Percentiles rank a stretch among this genome's conserved stretches.
Evolutionary conservation across 2,113 vertebrate genomes (phyloP).

Genomic region (Hemibagrus wyckioides): DNA sequence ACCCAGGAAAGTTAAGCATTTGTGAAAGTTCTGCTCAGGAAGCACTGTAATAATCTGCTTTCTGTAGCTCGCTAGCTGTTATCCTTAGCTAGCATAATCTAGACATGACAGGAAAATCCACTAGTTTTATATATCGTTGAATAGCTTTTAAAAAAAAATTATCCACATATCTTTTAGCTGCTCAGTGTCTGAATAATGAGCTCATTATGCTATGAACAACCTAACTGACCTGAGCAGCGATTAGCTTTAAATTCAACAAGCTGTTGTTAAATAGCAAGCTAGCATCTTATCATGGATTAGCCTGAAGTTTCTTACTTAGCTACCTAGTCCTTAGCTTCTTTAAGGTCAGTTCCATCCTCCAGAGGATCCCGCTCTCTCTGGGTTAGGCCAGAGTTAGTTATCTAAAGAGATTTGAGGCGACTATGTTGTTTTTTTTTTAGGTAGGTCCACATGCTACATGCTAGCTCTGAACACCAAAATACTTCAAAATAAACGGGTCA

Average conservation of each 20-base stretch:
- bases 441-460: too few species aligned
- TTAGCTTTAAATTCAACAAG: background rate
- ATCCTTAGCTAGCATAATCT: background rate
- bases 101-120: background rate
- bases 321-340: background rate
- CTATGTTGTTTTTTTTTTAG: too few species aligned
- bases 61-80: background rate
- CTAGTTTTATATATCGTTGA: background rate
- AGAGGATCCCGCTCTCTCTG: too few species aligned
- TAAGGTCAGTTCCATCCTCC: background rate
- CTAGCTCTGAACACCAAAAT: too few species aligned
- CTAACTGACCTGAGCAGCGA: background rate
- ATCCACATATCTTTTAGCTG: background rate
- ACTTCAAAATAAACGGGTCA: too few species aligned
- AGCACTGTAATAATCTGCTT: background rate
- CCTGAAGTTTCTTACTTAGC: background rate
- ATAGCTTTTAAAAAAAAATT: background rate
- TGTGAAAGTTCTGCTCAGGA: background rate
- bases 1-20: background rate
- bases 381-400: too few species aligned
- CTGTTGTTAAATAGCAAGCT: background rate
- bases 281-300: background rate
- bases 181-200: too few species aligned
- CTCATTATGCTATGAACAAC: too few species aligned
- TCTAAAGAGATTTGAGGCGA: too few species aligned